Evolutionary conservation across 2,888 invertebrate species (phyloP).

Genomic region (Phytoseiulus persimilis): DNA sequence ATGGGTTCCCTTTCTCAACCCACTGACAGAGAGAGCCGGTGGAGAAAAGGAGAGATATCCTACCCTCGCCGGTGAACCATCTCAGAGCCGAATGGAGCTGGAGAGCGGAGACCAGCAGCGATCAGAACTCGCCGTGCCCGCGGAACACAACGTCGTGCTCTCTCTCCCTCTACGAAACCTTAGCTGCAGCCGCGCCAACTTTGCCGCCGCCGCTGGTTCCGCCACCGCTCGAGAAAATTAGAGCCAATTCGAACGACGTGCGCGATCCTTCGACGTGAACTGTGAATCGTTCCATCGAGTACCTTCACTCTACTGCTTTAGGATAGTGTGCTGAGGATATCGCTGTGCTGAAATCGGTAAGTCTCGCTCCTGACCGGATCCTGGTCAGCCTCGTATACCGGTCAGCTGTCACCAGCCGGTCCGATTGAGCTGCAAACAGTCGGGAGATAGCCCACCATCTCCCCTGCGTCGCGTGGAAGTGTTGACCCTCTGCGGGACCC

Average conservation of each 20-base stretch:
- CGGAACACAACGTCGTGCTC: conserved; percentile 12
- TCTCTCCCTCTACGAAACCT: neutral
- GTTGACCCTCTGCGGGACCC: no score
- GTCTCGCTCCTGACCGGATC: neutral
- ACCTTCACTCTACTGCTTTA: neutral
- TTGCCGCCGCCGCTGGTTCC: neutral
- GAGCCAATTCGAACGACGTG: neutral
- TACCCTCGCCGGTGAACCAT: neutral
- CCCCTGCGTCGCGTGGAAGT: no score
- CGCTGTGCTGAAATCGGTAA: neutral
- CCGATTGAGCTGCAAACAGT: neutral
- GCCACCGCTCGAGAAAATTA: neutral
- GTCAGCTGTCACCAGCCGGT: neutral
- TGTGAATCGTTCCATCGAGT: neutral
- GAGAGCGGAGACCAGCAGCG: conserved; percentile 16
- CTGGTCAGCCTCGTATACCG: neutral
- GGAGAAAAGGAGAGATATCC: neutral
- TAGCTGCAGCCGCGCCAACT: neutral
- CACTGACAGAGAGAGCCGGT: neutral
- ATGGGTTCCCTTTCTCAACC: neutral
- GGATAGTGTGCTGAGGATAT: neutral
- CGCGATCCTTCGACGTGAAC: neutral
- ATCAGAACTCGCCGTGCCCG: conserved; percentile 28
- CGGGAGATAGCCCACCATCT: no score
- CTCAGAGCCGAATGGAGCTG: conserved; percentile 11